These are phyloP conservation scores for Scolanthus callimorphus DNA, from an alignment of 92 coral and sea anemone genomes.

Conservation along the genomic window DNA sequence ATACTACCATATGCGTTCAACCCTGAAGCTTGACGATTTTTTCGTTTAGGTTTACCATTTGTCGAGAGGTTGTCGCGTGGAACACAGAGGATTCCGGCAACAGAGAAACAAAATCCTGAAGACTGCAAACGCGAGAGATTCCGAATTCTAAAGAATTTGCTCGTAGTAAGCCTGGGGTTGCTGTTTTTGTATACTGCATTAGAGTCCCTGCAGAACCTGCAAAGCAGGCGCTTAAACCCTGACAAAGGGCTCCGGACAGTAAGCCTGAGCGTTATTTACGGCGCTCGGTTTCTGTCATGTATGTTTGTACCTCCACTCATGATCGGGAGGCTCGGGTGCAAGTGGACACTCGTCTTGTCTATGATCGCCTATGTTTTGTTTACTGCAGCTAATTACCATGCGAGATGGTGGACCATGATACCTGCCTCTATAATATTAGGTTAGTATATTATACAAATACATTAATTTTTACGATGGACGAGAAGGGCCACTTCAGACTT, in stretches of 20 bases:
- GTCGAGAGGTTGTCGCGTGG: constrained; percentile 3
- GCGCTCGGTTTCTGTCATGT: constrained; percentile 55
- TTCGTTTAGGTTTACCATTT: too few species aligned
- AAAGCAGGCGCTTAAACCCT: constrained; percentile 79
- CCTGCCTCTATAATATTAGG: constrained; percentile 66
- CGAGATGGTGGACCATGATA: constrained; percentile 71
- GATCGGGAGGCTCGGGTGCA: constrained; percentile 72
- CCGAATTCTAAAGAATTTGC: constrained; percentile 72
- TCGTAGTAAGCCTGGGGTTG: constrained; percentile 79
- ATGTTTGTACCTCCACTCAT: constrained; percentile 67
- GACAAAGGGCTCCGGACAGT: constrained; percentile 63
- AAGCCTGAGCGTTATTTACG: constrained; percentile 56
- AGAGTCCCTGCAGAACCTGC: constrained; percentile 77
- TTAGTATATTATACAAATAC: constrained; percentile 40
- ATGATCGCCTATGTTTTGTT: constrained; percentile 64
- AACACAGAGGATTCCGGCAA: too few species aligned
- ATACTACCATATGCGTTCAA: too few species aligned
- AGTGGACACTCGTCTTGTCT: constrained; percentile 66
- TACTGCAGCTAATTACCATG: constrained; percentile 60
- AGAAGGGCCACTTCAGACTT: too few species aligned
- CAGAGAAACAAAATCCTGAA: constrained; percentile 24
- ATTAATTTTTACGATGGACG: too few species aligned
- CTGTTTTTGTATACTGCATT: constrained; percentile 86
- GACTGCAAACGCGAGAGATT: constrained; percentile 47
- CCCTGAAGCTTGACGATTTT: too few species aligned